phyloP scores from a whole-genome alignment of 2,797 vertebrate species.

The Pipistrellus kuhlii region DNA sequence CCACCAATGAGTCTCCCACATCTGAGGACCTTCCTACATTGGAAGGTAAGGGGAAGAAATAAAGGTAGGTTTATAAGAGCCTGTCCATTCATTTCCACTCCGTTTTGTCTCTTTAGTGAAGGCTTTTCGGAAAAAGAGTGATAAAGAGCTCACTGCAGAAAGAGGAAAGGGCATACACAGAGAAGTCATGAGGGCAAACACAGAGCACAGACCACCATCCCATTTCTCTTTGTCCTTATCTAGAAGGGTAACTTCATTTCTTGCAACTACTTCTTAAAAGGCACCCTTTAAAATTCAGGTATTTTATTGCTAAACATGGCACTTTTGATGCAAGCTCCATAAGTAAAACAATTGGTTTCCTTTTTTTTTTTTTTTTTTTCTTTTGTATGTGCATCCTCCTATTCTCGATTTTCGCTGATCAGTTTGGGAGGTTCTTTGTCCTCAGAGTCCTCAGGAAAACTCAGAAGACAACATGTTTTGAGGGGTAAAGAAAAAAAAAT shows the following conservation, averaged over 20 bases:
- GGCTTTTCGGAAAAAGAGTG: neutral
- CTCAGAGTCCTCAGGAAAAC: constrained; percentile 30
- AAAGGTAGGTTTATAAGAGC: neutral
- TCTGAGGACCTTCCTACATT: neutral
- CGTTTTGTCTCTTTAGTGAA: neutral
- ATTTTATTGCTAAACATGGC: neutral
- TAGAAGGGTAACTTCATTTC: constrained; percentile 7
- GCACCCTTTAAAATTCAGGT: neutral
- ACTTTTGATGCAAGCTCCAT: neutral
- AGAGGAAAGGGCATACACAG: neutral
- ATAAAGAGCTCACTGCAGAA: neutral
- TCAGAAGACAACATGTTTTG: constrained; percentile 6
- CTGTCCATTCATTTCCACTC: neutral
- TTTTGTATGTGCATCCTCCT: neutral
- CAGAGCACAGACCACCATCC: neutral
- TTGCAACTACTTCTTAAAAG: constrained; percentile 4
- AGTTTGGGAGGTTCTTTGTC: neutral
- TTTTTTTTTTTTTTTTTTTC: neutral
- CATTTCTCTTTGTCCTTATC: neutral
- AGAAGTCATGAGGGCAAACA: neutral
- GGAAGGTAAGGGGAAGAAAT: neutral
- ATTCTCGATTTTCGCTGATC: neutral
- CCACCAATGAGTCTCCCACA: neutral
- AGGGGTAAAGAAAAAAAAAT: neutral
- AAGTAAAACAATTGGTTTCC: neutral